phyloP scores from a whole-genome alignment of 2,888 invertebrate species.

The Tortricodes alternella region DNA sequence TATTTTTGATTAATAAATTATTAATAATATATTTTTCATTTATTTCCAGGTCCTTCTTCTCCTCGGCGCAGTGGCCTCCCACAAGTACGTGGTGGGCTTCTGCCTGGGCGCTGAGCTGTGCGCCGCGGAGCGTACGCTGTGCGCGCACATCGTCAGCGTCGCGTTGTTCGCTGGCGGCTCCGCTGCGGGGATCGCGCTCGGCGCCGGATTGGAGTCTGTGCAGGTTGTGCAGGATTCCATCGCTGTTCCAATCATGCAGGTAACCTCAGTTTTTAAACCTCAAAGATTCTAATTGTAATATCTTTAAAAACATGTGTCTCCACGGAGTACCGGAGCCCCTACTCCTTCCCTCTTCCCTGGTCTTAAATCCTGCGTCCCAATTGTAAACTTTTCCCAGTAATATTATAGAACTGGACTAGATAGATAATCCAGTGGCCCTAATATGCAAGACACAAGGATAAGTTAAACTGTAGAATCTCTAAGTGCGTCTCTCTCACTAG shows the following conservation, averaged over 20 bases:
- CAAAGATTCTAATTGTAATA: no score
- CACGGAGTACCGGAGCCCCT: no score
- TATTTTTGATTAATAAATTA: no score
- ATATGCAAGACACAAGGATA: no score
- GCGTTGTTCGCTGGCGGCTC: constrained; percentile 87
- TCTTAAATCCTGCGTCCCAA: no score
- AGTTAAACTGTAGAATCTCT: no score
- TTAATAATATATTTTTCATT: neutral
- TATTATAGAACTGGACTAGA: no score
- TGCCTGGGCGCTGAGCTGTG: constrained; percentile 90
- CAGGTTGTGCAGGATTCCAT: constrained; percentile 69
- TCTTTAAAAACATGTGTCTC: no score
- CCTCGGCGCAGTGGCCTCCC: constrained; percentile 87
- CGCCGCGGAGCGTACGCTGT: constrained; percentile 64
- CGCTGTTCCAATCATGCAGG: constrained; percentile 85
- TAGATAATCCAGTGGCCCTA: no score
- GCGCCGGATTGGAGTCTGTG: constrained; percentile 83
- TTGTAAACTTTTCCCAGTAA: no score
- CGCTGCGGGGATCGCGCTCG: constrained; percentile 85
- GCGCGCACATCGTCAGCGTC: constrained; percentile 83
- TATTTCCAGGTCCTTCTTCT: constrained; percentile 84
- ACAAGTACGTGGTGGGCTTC: constrained; percentile 92
- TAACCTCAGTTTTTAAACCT: constrained; percentile 45
- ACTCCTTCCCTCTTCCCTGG: no score
- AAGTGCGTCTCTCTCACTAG: no score